These are phyloP conservation scores for Theodoxus fluviatilis DNA, from an alignment of 2,888 invertebrate species.

Conservation along the genomic window DNA sequence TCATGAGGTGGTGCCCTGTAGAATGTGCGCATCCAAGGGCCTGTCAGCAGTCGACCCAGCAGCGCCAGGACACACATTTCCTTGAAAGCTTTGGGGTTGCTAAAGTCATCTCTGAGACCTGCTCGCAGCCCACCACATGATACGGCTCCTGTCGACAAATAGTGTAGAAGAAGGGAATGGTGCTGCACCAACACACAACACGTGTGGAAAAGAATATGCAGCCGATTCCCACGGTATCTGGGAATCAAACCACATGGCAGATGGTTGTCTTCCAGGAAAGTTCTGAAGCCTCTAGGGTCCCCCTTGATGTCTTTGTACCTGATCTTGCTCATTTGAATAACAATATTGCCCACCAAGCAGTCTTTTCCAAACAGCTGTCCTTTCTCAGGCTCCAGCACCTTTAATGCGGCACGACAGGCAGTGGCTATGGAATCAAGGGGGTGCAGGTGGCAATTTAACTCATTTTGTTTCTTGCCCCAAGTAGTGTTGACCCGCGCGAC, in stretches of 20 bases:
- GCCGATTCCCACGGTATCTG: constrained; percentile 30
- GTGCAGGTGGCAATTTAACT: constrained; percentile 33
- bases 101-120: constrained; percentile 22
- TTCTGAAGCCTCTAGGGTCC: too few relatives aligned
- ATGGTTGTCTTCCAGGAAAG: constrained; percentile 23
- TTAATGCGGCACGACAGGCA: constrained; percentile 24
- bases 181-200: constrained; percentile 21
- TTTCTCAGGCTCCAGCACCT: constrained; percentile 10
- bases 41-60: constrained; percentile 20
- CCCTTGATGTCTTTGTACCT: too few relatives aligned
- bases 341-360: constrained; percentile 29
- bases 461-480: constrained; percentile 28
- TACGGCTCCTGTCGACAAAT: constrained; percentile 17
- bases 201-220: constrained; percentile 28
- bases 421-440: constrained; percentile 27
- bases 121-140: constrained; percentile 26
- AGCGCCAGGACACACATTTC: constrained; percentile 27
- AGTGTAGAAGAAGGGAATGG: constrained; percentile 18
- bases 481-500: constrained; percentile 13
- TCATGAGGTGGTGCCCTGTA: too few relatives aligned
- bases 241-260: constrained; percentile 26
- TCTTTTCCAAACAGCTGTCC: constrained; percentile 31
- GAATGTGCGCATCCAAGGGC: too few relatives aligned
- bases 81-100: neutral
- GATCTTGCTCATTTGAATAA: constrained; percentile 31